phyloP scores from a whole-genome alignment of 2,888 invertebrate genomes.

The Lycia hirtaria region DNA sequence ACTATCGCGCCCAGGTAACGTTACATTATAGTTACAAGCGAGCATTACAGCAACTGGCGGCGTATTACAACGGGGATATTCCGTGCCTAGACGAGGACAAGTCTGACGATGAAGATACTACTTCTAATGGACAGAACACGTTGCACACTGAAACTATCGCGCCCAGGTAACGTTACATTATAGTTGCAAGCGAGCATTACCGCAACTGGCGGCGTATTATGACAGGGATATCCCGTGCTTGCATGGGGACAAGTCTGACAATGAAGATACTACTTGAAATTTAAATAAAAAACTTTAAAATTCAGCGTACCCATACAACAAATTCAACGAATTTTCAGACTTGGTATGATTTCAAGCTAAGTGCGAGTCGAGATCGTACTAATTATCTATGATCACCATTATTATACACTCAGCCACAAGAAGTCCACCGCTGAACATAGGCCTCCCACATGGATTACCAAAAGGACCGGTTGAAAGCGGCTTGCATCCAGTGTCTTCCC shows the following conservation, averaged over 20 bases:
- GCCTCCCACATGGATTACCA: too few relatives aligned
- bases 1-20: slow-evolving; percentile 86
- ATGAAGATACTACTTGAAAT: slow-evolving; percentile 82
- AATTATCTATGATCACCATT: too few relatives aligned
- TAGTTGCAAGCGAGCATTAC: slow-evolving; percentile 84
- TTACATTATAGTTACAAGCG: neutral
- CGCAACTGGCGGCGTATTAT: slow-evolving; percentile 95
- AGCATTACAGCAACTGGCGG: slow-evolving; percentile 80
- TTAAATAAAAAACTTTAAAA: too few relatives aligned
- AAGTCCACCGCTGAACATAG: too few relatives aligned
- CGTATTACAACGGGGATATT: slow-evolving; percentile 95
- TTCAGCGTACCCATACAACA: too few relatives aligned
- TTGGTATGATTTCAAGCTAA: too few relatives aligned
- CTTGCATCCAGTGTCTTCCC: too few relatives aligned
- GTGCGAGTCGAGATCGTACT: too few relatives aligned
- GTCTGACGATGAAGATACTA: slow-evolving; percentile 80
- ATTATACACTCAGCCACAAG: too few relatives aligned
- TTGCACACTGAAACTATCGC: neutral
- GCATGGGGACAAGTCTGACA: slow-evolving; percentile 80
- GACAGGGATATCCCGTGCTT: slow-evolving; percentile 91
- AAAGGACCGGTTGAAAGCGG: too few relatives aligned
- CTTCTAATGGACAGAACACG: slow-evolving; percentile 30
- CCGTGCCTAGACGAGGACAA: slow-evolving; percentile 87
- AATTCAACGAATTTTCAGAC: too few relatives aligned
- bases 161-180: neutral